Percentiles rank a stretch among this genome's conserved stretches.
Conservation (phyloP, 2,797 vertebrate genomes). For the Galagoides demidoff region DNA sequence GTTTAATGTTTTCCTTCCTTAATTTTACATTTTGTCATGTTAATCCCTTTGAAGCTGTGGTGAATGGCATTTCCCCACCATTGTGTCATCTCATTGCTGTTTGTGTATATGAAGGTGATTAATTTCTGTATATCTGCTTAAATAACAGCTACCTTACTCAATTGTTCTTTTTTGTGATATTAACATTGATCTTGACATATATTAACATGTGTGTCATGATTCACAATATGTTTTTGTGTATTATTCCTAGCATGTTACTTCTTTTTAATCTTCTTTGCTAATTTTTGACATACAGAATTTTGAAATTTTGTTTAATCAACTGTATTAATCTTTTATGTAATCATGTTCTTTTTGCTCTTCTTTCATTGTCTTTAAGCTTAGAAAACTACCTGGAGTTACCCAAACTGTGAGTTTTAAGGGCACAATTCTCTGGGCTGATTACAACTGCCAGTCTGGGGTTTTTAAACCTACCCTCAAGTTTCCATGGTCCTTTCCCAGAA, state of each 20-base stretch:
- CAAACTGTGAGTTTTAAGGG: background rate
- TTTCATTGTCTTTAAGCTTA: conserved; percentile 17
- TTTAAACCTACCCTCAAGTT: background rate
- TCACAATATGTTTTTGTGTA: background rate
- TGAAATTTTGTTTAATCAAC: background rate
- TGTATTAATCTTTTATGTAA: background rate
- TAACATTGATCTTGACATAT: background rate
- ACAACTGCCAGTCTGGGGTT: background rate
- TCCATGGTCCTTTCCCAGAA: background rate
- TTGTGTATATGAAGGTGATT: background rate
- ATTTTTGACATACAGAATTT: background rate
- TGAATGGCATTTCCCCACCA: background rate
- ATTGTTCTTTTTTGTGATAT: background rate
- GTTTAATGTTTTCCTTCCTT: background rate
- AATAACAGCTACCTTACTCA: background rate
- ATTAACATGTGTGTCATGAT: background rate
- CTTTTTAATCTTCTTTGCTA: background rate
- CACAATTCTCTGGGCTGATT: background rate
- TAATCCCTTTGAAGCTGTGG: background rate
- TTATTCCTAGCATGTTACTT: background rate
- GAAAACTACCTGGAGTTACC: background rate
- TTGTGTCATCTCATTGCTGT: background rate
- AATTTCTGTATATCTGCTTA: background rate
- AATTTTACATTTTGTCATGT: background rate
- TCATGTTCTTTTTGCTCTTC: background rate